These are phyloP conservation scores for Mesorhabditis belari DNA, from an alignment of 2,888 invertebrate genomes.

Conservation along the genomic window DNA sequence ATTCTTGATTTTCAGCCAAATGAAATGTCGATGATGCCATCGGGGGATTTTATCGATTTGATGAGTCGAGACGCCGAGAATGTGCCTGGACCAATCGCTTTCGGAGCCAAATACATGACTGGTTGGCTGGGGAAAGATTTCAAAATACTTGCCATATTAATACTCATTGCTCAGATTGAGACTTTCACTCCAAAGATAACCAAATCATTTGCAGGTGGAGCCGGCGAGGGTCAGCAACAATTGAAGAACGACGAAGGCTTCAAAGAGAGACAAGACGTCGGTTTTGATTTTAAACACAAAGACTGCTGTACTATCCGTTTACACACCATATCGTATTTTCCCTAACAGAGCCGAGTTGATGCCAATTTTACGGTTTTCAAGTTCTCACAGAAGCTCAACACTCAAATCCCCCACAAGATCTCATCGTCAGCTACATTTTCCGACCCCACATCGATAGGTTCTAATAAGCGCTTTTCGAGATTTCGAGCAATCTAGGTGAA, in stretches of 20 bases:
- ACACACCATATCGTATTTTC: no score
- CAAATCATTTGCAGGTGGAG: conserved; percentile 60
- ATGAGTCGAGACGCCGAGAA: conserved; percentile 45
- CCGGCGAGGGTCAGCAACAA: conserved; percentile 70
- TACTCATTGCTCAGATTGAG: neutral
- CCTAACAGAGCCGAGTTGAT: no score
- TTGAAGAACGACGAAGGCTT: conserved; percentile 56
- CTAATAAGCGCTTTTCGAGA: no score
- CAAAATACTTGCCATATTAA: neutral
- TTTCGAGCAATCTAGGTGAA: no score
- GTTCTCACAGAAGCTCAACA: no score
- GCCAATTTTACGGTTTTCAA: no score
- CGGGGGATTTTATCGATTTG: conserved; percentile 46
- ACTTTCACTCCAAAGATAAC: conserved; percentile 1
- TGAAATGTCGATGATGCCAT: conserved; percentile 19
- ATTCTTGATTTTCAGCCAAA: conserved; percentile 10
- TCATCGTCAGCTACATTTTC: no score
- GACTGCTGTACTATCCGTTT: no score
- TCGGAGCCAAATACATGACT: conserved; percentile 49
- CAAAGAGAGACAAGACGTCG: conserved; percentile 45
- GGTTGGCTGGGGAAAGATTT: conserved; percentile 14
- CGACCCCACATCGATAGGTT: no score
- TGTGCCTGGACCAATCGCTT: conserved; percentile 29
- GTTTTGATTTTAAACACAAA: no score
- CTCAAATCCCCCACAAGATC: no score